These are phyloP conservation scores for Halcyon smyrnensis DNA, from an alignment of 2,797 vertebrate species.

Conservation along the genomic window DNA sequence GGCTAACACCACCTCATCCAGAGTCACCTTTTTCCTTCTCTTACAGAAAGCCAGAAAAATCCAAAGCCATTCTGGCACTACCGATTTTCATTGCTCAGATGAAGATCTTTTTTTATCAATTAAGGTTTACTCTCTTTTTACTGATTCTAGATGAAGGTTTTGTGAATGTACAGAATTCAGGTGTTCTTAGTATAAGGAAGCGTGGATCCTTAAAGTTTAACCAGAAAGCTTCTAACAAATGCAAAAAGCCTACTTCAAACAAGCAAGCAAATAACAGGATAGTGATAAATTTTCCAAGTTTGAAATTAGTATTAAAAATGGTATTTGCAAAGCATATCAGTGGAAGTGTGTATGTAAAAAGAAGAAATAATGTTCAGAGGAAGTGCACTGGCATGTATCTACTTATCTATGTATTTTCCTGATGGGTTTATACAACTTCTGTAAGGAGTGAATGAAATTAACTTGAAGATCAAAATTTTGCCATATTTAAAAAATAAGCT, in stretches of 20 bases:
- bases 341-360: not conserved
- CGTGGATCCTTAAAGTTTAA: not conserved
- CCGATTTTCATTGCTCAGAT: not conserved
- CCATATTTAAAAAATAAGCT: not conserved
- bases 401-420: not conserved
- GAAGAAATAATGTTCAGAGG: not conserved
- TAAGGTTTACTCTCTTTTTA: not conserved
- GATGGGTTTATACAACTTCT: not conserved
- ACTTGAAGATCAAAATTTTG: not conserved
- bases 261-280: not conserved
- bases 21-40: not conserved
- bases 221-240: not conserved
- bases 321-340: not conserved
- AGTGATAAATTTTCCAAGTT: not conserved
- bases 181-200: not conserved
- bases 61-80: not conserved
- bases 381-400: not conserved
- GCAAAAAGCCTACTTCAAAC: not conserved
- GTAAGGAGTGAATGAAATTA: not conserved
- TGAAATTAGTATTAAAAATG: not conserved
- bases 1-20: not conserved
- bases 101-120: not conserved
- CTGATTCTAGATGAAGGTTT: not conserved
- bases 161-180: not conserved
- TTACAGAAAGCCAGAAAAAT: not conserved